Percentiles rank a stretch among this genome's conserved stretches.
phyloP scores from a whole-genome alignment of 1,140 invertebrate genomes.

The Chironomus striatipennis region DNA sequence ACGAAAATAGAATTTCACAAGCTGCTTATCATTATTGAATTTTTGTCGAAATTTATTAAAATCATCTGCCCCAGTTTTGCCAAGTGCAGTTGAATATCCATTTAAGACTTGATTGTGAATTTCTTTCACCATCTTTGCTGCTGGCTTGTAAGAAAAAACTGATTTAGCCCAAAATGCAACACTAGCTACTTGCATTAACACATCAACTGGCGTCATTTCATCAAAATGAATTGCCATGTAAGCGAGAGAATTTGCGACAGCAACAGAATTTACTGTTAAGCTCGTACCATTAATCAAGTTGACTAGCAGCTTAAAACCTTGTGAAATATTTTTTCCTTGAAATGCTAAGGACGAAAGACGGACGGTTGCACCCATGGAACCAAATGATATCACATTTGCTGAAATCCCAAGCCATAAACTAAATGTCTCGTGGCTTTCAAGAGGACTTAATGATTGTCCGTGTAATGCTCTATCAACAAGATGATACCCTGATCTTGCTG shows the following conservation, averaged over 20 bases:
- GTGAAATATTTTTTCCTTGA: slow-evolving; percentile 8
- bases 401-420: background rate
- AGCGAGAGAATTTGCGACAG: slow-evolving; percentile 13
- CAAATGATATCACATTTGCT: slow-evolving; percentile 18
- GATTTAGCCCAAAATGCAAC: background rate
- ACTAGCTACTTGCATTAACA: background rate
- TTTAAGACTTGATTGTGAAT: slow-evolving; percentile 21
- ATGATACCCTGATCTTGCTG: background rate
- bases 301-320: background rate
- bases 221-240: slow-evolving; percentile 20
- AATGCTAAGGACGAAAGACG: background rate
- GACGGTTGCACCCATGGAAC: background rate
- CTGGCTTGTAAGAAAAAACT: slow-evolving; percentile 3
- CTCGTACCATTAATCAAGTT: slow-evolving; percentile 2
- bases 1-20: slow-evolving; percentile 17
- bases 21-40: background rate
- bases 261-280: background rate
- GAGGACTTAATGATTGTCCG: background rate
- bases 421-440: background rate
- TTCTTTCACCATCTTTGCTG: background rate
- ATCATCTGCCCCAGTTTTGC: background rate
- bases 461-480: background rate
- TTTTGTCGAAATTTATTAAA: slow-evolving; percentile 17
- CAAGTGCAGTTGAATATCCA: background rate
- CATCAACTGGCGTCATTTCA: background rate